Conservation (phyloP, 2,113 vertebrate genomes). For the Gallinago media region DNA sequence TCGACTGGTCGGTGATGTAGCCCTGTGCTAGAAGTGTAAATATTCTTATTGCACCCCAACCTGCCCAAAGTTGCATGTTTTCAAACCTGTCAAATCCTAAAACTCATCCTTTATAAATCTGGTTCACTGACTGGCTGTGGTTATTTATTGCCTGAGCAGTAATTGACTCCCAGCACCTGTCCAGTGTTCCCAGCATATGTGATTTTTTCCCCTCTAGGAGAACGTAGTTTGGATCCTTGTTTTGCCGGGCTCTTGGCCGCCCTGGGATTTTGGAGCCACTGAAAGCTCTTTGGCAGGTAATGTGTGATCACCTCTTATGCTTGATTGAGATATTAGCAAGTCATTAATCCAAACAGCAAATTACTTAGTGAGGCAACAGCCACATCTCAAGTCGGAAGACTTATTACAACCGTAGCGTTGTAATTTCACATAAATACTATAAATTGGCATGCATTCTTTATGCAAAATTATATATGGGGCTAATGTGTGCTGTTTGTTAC, state of each 20-base stretch:
- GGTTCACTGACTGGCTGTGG: not conserved
- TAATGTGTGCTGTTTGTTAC: not conserved
- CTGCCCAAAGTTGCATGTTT: not conserved
- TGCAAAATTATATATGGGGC: not conserved
- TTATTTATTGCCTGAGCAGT: not conserved
- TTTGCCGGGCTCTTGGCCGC: not conserved
- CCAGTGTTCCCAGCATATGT: not conserved
- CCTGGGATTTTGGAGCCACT: not conserved
- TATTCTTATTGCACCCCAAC: not conserved
- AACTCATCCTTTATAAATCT: not conserved
- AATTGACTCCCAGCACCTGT: not conserved
- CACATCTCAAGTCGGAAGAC: not conserved
- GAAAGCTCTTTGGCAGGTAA: not conserved
- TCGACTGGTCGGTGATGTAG: not conserved
- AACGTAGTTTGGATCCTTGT: not conserved
- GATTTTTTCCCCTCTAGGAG: not conserved
- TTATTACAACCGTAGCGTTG: not conserved
- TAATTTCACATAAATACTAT: not conserved
- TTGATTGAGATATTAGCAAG: not conserved
- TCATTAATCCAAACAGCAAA: not conserved
- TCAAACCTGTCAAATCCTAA: not conserved
- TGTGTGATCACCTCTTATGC: not conserved
- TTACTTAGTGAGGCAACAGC: not conserved
- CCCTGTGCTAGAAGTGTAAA: rapidly evolving
- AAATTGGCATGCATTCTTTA: not conserved